Percentiles rank a stretch among this genome's conserved stretches.
phyloP scores from a whole-genome alignment of 2,797 vertebrate genomes.

The Myotis vivesi region DNA sequence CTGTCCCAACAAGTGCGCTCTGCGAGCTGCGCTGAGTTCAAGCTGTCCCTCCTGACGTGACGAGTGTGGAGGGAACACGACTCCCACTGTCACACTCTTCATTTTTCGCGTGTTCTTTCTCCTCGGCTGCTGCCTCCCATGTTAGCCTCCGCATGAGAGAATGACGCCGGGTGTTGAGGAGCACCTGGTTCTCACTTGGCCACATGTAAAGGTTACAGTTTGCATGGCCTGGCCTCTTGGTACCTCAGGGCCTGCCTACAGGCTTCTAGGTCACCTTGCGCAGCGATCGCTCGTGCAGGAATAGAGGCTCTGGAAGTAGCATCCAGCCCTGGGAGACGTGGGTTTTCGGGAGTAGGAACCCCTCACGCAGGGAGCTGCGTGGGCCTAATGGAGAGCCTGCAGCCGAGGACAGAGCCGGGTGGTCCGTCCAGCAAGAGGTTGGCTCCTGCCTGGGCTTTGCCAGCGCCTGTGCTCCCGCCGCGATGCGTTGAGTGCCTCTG shows the following conservation, averaged over 20 bases:
- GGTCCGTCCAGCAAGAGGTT: not conserved
- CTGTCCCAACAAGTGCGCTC: not conserved
- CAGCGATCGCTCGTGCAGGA: not conserved
- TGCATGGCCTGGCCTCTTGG: not conserved
- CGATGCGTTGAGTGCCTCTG: not conserved
- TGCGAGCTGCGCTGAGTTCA: not conserved
- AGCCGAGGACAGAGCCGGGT: not conserved
- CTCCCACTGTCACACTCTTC: not conserved
- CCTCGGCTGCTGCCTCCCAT: rapidly evolving
- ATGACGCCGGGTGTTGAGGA: not conserved
- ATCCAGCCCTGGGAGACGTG: not conserved
- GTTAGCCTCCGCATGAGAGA: not conserved
- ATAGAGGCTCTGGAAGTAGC: not conserved
- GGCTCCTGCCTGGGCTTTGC: not conserved
- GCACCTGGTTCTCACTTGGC: not conserved
- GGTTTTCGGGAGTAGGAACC: not conserved
- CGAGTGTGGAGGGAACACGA: not conserved
- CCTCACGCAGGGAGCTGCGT: not conserved
- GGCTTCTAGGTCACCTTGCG: not conserved
- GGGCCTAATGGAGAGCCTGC: not conserved
- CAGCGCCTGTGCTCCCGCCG: not conserved
- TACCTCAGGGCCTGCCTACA: not conserved
- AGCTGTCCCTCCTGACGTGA: not conserved
- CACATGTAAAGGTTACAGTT: not conserved
- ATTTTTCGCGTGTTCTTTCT: not conserved